Conservation (phyloP, 2,113 vertebrate species). For the Chinchilla lanigera region DNA sequence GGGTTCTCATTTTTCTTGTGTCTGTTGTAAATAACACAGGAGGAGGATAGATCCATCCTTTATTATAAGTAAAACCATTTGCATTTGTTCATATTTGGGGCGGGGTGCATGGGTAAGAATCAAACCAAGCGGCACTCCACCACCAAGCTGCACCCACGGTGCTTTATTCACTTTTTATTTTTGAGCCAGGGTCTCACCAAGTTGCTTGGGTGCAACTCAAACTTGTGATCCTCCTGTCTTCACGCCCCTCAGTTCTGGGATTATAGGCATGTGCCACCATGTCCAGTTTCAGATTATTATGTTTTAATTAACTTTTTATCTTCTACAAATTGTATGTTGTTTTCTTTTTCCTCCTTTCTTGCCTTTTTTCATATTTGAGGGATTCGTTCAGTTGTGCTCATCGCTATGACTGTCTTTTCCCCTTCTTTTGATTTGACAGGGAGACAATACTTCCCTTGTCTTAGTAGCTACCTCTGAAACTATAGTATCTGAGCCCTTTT, state of each 20-base stretch:
- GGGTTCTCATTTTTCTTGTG: background rate
- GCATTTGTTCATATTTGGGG: background rate
- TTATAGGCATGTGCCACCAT: background rate
- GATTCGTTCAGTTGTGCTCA: background rate
- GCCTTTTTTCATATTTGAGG: background rate
- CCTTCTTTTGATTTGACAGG: background rate
- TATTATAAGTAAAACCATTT: background rate
- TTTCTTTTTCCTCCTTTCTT: background rate
- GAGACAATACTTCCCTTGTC: background rate
- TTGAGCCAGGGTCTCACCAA: background rate
- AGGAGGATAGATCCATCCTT: background rate
- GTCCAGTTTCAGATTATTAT: background rate
- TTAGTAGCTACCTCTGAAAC: background rate
- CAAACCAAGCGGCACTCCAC: background rate
- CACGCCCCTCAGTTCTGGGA: background rate
- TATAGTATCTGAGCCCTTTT: background rate
- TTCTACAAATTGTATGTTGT: background rate
- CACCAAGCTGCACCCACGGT: background rate
- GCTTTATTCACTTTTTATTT: background rate
- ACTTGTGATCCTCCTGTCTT: background rate
- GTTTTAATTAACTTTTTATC: background rate
- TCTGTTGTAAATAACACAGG: background rate
- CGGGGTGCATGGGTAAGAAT: background rate
- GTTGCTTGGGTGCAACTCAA: background rate
- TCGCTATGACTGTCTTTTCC: background rate